phyloP scores from a whole-genome alignment of 1,140 invertebrate genomes.

The Metopolophium dirhodum region DNA sequence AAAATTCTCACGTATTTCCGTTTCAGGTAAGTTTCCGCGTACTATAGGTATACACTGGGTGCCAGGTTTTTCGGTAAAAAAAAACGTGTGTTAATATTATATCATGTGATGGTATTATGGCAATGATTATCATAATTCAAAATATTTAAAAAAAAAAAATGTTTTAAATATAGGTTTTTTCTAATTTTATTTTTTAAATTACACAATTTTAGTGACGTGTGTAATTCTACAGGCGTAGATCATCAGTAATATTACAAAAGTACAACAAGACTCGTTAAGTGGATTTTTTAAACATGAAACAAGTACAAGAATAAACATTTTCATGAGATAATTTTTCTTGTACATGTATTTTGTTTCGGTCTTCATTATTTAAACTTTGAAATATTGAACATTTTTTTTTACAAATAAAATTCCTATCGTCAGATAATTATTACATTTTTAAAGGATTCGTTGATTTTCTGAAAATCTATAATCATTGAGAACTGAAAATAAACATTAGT shows the following conservation, averaged over 20 bases:
- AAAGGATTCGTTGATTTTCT: neutral
- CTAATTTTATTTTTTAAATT: too few relatives aligned
- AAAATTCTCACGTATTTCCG: neutral
- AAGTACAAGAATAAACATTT: neutral
- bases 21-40: neutral
- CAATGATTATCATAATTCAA: neutral
- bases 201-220: too few relatives aligned
- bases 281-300: neutral
- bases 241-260: too few relatives aligned
- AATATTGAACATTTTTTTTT: neutral
- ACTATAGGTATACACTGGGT: neutral
- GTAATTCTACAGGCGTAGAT: too few relatives aligned
- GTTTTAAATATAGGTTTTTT: neutral
- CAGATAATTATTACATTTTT: neutral
- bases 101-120: neutral
- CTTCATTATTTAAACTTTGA: neutral
- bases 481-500: neutral
- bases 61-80: neutral
- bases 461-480: neutral
- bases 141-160: neutral
- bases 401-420: neutral
- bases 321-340: neutral
- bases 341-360: neutral
- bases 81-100: neutral
- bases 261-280: neutral